Evolutionary conservation across 2,888 invertebrate species (phyloP), one percentile per base, ranked within the genome.

Genomic region (Cordylochernes scorpioides): DNA sequence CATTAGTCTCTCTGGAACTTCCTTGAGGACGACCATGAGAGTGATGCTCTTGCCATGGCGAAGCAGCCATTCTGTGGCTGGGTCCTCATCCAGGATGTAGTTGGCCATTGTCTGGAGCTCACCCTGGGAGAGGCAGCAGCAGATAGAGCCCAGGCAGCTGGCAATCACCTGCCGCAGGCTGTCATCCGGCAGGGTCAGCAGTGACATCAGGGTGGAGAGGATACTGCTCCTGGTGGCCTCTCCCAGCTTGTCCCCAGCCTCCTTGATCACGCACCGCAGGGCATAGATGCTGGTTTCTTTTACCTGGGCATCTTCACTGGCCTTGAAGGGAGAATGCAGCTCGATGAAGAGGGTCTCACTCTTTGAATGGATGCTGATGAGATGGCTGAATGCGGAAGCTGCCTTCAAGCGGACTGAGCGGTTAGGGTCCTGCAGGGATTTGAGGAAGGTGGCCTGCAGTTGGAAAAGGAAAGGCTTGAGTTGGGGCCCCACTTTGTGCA

Each of bases 391-490:
- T 29, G 88, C 91, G 28, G 62, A 61, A 1, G 77, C 86, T 6
- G 88, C 80, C 58, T 75, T 75, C 42, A 91, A 62, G 35, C 91
- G 64, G 12, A 91, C 88, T 39, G 66, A 62, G 32, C 86, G 63
- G 53, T 73, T 73, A 15, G 72, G 66, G 54, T 97, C 97, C 50
- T 74, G 71, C 31, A 94, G 60, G 3, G 91, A 77, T 58, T 91
- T 91, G 29, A 91, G 63, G 59, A 97, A 94, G 12, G 94, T 94
- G 2, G 91, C 91, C 61, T 94, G 94, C 21, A 97, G 64, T 57
- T 97, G 97, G 2, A 97, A 94, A 46, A 94, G 62, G 60, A 97
- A 97, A 52, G 94, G 91, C 54, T 88, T 88, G 52, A 97, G 57
- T 70, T 84, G 73, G 19, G 71, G 66, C 25, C 86, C 86, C 38